Conservation (phyloP, 2,113 vertebrate species). For the Grus americana region DNA sequence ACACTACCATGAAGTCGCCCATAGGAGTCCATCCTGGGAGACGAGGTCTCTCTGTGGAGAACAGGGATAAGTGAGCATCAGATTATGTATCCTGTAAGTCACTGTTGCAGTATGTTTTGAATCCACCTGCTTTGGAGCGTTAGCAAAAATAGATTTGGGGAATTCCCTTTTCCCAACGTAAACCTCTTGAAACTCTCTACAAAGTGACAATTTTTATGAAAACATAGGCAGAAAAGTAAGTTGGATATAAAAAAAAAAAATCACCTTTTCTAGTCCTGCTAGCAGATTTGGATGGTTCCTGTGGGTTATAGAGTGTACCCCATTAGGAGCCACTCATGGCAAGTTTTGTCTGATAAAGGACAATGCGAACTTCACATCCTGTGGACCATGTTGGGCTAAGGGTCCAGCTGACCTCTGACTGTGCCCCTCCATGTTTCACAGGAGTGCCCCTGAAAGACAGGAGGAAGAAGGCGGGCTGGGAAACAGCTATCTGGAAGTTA, state of each 20-base stretch:
- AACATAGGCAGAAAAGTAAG: neutral
- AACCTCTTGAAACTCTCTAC: neutral
- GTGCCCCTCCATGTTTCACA: neutral
- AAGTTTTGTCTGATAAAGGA: neutral
- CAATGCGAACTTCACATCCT: neutral
- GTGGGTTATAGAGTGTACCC: neutral
- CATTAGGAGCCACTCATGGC: neutral
- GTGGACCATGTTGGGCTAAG: neutral
- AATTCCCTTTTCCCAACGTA: neutral
- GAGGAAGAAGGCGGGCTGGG: neutral
- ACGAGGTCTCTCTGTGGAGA: neutral
- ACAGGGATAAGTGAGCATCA: neutral
- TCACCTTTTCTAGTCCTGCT: neutral
- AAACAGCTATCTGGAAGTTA: neutral
- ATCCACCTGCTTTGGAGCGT: neutral
- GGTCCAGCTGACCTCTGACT: neutral
- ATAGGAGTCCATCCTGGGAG: neutral
- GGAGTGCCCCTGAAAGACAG: neutral
- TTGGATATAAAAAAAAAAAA: neutral
- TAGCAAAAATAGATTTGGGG: neutral
- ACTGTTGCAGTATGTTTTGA: neutral
- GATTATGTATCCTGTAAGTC: neutral
- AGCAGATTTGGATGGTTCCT: neutral
- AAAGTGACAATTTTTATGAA: neutral
- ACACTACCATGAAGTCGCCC: neutral